Percentiles rank a stretch among this genome's conserved stretches.
Conservation (phyloP, 2,888 invertebrate genomes). For the Nephrotoma appendiculata region DNA sequence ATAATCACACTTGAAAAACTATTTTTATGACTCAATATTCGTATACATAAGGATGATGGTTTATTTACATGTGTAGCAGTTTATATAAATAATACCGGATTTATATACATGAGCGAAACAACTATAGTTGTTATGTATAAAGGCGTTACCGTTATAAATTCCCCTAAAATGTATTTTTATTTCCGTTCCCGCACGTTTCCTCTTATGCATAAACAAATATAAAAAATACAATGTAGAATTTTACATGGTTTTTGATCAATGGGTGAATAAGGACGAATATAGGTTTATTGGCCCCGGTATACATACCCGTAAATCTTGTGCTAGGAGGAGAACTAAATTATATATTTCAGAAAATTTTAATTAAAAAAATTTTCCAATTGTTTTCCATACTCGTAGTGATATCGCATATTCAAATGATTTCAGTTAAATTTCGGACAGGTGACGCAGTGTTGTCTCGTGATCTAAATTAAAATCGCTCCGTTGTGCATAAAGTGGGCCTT, state of each 20-base stretch:
- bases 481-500: not conserved
- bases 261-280: not conserved
- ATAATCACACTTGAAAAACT: not conserved
- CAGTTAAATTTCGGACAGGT: not conserved
- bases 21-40: not conserved
- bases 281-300: not conserved
- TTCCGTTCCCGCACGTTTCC: not conserved
- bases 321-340: not conserved
- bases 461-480: not conserved
- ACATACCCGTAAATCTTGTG: not conserved
- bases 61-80: not conserved
- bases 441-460: not conserved
- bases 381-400: not conserved
- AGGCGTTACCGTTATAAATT: not conserved
- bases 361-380: not conserved
- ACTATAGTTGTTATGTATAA: not conserved
- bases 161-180: not conserved
- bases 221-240: not conserved
- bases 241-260: not conserved
- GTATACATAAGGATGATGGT: not conserved
- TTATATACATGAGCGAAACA: not conserved
- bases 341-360: not conserved
- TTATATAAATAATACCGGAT: not conserved
- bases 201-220: not conserved
- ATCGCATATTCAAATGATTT: not conserved